These are phyloP conservation scores for Tuta absoluta DNA, from an alignment of 2,888 invertebrate genomes.

Conservation along the genomic window DNA sequence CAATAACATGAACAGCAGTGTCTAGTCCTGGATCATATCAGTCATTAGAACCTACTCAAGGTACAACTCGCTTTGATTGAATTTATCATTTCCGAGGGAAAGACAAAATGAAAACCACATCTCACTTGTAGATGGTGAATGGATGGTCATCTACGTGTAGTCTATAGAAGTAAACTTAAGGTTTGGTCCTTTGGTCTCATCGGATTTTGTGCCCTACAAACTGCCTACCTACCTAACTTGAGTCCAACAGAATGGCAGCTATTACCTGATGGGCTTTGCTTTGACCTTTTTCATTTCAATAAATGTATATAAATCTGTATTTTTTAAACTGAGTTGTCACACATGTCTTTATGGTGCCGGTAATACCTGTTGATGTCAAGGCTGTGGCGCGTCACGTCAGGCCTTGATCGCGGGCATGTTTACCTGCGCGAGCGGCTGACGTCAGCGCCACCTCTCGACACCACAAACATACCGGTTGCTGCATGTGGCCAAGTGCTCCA, in stretches of 20 bases:
- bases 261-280: no score
- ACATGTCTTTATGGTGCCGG: not conserved
- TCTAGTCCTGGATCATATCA: not conserved
- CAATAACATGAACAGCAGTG: not conserved
- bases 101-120: no score
- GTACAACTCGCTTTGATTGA: not conserved
- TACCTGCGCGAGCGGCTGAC: constrained; percentile 8
- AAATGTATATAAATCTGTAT: not conserved
- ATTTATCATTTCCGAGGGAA: not conserved
- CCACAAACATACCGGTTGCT: constrained; percentile 11
- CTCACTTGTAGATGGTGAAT: no score
- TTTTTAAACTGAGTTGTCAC: not conserved
- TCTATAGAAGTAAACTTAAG: no score
- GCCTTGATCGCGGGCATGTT: constrained; percentile 5
- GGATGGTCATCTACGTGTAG: no score
- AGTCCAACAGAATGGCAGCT: no score
- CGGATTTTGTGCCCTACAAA: no score
- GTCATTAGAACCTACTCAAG: not conserved
- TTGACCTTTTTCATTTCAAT: not conserved
- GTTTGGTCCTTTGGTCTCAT: no score
- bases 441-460: constrained; percentile 18
- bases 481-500: not conserved
- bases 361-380: constrained; percentile 7
- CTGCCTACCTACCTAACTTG: no score
- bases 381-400: constrained; percentile 12